Evolutionary conservation across 2,888 invertebrate genomes (phyloP), one percentile per base, ranked within the genome.

Genomic region (Orthosia cruda): DNA sequence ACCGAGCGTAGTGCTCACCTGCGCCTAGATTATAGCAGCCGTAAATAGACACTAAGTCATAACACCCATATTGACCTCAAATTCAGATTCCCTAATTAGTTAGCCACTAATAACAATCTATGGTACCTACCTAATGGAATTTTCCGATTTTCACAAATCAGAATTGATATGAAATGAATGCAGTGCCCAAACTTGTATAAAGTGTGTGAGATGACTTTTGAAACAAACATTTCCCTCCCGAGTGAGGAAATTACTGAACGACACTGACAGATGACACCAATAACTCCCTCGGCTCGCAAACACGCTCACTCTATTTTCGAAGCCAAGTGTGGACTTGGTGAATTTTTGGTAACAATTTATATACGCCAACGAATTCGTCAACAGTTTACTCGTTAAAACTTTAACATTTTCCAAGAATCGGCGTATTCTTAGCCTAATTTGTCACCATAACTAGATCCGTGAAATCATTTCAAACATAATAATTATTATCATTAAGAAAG

Each of bases 211-310:
- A 93, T 92, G 92, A 94, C 93, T 94, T 94, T 92, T 91, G 93
- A 90, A 94, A 94, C 93, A 93, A 93, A 93, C 93, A 92, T 93
- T 93, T 92, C 90, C 91, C 92, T 89, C 88, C 87, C 89, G 88
- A 91, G 91, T 91, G 91, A 93, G 93, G 92, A 95, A 94, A 95
- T 95, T 94, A 94, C 94, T 91, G 91, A 93, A 93, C 91, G 94
- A 93, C 95, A 92, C 91, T 95, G 95, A 96, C 93, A 94, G 92
- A 96, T 95, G 94, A 93, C 91, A 91, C 93, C 94, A 94, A 95
- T 95, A 95, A 95, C 92, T 94, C 92, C 91, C 91, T 87, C 87
- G 90, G 90, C 91, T 91, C 91, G 89, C 91, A 91, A 91, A 92
- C 91, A 91, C 91, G 88, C 88, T 89, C 84, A 87, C 89, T 91